Percentiles rank a stretch among this genome's conserved stretches.
These are phyloP conservation scores for Steinernema feltiae DNA, from an alignment of 1,140 invertebrate species.

Conservation along the genomic window DNA sequence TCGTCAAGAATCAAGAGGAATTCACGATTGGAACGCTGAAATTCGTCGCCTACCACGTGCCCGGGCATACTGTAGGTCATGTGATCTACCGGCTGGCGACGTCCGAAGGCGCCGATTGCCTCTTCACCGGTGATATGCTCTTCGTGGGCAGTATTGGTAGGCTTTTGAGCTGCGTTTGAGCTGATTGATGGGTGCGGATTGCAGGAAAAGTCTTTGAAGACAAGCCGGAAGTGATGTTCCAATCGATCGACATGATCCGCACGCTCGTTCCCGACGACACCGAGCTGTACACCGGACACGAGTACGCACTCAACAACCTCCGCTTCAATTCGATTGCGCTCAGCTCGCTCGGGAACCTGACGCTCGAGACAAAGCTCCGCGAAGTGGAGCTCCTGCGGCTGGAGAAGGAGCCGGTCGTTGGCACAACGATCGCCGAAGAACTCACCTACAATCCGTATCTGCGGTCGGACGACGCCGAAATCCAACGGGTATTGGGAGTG, in stretches of 20 bases:
- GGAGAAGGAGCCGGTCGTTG: neutral
- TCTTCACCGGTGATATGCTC: conserved; percentile 4
- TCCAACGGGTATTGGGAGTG: conserved; percentile 9
- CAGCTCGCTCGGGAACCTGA: neutral
- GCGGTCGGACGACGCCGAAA: neutral
- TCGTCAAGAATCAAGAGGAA: neutral
- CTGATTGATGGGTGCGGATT: neutral
- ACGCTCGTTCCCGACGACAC: neutral
- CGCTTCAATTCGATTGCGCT: conserved; percentile 6
- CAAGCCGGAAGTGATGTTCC: conserved; percentile 13
- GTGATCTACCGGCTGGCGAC: neutral
- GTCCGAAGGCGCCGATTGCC: neutral
- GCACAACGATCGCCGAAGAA: neutral
- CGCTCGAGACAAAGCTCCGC: conserved; percentile 4
- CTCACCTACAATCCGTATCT: conserved; percentile 15
- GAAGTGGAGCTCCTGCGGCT: neutral
- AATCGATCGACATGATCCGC: conserved; percentile 10
- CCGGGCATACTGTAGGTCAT: neutral
- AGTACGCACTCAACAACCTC: conserved; percentile 3
- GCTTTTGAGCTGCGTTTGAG: neutral
- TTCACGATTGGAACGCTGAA: neutral
- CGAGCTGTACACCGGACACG: neutral
- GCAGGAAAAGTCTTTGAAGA: conserved; percentile 4
- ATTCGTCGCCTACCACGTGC: conserved; percentile 8
- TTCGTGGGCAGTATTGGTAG: neutral